A percentile compares a stretch with the other conserved stretches of the same genome.
Evolutionary conservation across 1,140 invertebrate species (phyloP).

Genomic region (Aphidius ervi): DNA sequence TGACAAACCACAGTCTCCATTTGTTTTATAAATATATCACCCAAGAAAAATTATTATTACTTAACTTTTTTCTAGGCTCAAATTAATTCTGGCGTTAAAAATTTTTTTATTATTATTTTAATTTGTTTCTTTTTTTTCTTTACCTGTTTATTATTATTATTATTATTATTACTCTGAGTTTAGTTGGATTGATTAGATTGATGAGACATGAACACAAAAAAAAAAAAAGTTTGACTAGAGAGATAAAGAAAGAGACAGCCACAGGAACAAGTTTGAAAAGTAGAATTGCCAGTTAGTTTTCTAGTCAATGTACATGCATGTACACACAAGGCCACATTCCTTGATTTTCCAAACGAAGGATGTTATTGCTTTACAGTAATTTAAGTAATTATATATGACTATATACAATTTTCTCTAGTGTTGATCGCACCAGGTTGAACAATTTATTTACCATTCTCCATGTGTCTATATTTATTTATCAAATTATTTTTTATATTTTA

Average conservation of each 20-base stretch:
- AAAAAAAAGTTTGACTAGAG: neutral
- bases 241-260: too few relatives aligned
- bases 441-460: neutral
- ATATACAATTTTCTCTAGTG: slow-evolving; percentile 5
- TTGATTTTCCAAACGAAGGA: neutral
- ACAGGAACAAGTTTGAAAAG: slow-evolving; percentile 35
- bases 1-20: too few relatives aligned
- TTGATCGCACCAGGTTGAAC: neutral
- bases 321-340: too few relatives aligned
- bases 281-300: slow-evolving; percentile 30
- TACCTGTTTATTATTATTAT: neutral
- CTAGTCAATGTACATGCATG: slow-evolving; percentile 1
- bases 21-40: too few relatives aligned
- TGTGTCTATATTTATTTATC: neutral
- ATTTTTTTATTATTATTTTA: too few relatives aligned
- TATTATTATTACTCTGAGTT: neutral
- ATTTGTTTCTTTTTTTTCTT: neutral
- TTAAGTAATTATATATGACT: slow-evolving; percentile 10
- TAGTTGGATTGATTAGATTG: too few relatives aligned
- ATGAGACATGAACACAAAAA: too few relatives aligned
- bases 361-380: slow-evolving; percentile 11
- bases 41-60: too few relatives aligned
- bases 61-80: too few relatives aligned
- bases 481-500: too few relatives aligned
- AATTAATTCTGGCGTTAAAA: too few relatives aligned